Base-by-base conservation (phyloP, 2,888 invertebrate species). In the Epistrophe eligans region DNA sequence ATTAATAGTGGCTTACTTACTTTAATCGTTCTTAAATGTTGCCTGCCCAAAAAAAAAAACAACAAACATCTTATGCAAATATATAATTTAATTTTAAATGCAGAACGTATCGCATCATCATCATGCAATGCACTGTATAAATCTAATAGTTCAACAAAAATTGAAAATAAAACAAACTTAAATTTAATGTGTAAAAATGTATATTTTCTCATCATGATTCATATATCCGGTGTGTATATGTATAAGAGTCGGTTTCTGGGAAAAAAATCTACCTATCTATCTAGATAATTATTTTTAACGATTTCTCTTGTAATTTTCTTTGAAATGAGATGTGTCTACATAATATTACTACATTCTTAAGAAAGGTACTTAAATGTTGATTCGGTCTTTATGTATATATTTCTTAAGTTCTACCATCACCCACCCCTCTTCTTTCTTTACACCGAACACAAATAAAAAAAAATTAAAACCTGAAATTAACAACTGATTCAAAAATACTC, bases 171-270 rank as follows among this genome's bases (percentile, higher is more conserved):
- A n/a, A 48, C 9, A 48, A 45, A 45, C n/a, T 45, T 2, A 35
- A 35, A n/a, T n/a, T n/a, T n/a, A 58, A n/a, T 45, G 45, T 45
- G 45, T n/a, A 35, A 17, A 58, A 35, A 58, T 58, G 38, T 24
- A 24, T 24, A 32, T 6, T 38, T 38, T 43, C 15, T 24, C n/a
- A 4, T 24, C 8, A 43, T 62, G 62, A 62, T 43, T 62, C 62
- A 62, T 1, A 62, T 1, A 62, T 43, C 62, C 62, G 62, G 62
- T 35, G 35, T 11, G 40, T n/a, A n/a, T n/a, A 13, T 43, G 40
- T 19, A 15, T 24, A 40, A 32, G 55, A 15, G 1, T 57, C n/a
- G 17, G 8, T 48, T 17, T 17, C 17, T 7, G 48, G 48, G 17
- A 17, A 48, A 48, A 17, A 48, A n/a, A n/a, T 48, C 9, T 11